Percentiles rank a stretch among this genome's conserved stretches.
Evolutionary conservation across 53 echinoderm and acorn worm genomes (phyloP).

Genomic region (Luidia sarsii): DNA sequence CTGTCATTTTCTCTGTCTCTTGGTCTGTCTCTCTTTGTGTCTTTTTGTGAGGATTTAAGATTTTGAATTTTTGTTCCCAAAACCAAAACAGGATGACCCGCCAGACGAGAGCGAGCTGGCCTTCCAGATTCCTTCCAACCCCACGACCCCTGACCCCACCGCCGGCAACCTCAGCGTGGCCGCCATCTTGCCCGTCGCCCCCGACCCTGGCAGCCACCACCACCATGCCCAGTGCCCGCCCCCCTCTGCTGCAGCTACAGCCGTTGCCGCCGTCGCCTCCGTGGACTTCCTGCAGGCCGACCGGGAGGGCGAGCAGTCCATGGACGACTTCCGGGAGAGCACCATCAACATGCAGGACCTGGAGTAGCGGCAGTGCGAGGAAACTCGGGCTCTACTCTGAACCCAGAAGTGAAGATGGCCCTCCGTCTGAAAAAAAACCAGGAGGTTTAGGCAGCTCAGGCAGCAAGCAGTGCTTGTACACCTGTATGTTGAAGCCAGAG

Average conservation of each 20-base stretch:
- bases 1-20: too few relatives aligned
- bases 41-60: too few relatives aligned
- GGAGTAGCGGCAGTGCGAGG: constrained; percentile 52
- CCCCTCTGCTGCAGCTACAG: too few relatives aligned
- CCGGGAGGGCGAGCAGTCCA: constrained; percentile 38
- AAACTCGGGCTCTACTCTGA: not conserved
- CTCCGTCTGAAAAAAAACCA: too few relatives aligned
- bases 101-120: constrained; percentile 88
- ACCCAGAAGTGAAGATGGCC: too few relatives aligned
- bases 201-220: constrained; percentile 38
- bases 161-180: constrained; percentile 75
- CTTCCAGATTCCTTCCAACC: constrained; percentile 72
- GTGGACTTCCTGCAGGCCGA: constrained; percentile 75
- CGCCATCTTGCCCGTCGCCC: constrained; percentile 60
- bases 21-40: too few relatives aligned
- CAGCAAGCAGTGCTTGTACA: too few relatives aligned
- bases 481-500: too few relatives aligned
- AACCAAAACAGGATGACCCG: constrained; percentile 86
- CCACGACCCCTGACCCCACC: constrained; percentile 73
- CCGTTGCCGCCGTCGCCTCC: too few relatives aligned
- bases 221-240: constrained; percentile 52
- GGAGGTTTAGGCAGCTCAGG: too few relatives aligned
- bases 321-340: constrained; percentile 76
- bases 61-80: too few relatives aligned
- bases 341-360: constrained; percentile 98